Evolutionary conservation across 2,797 vertebrate species (phyloP).

Genomic region (Molossus alvarezi): DNA sequence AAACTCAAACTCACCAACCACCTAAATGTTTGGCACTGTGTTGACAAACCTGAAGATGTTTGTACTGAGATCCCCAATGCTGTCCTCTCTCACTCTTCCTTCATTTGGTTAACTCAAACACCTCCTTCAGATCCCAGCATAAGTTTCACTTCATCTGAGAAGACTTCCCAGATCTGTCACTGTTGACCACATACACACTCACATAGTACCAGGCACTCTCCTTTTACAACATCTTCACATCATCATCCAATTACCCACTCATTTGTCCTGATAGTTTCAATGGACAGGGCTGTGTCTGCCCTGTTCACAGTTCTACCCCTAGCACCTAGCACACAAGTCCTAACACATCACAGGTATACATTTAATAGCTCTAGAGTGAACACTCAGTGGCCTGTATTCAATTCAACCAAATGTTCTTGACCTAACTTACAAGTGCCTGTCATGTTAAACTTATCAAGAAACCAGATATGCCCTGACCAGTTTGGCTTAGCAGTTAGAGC

Average conservation of each 20-base stretch:
- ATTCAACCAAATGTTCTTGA: neutral
- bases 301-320: neutral
- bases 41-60: neutral
- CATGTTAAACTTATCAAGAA: slow-evolving; percentile 1
- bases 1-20: neutral
- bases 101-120: neutral
- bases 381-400: neutral
- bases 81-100: neutral
- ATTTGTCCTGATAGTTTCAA: neutral
- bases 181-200: neutral
- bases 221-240: neutral
- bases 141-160: neutral
- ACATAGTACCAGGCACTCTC: neutral
- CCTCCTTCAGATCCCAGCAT: neutral
- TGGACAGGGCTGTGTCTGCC: neutral
- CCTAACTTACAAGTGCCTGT: neutral
- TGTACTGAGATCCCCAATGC: neutral
- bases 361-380: neutral
- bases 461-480: neutral
- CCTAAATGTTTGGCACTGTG: neutral
- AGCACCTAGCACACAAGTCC: neutral
- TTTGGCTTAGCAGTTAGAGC: too few species aligned
- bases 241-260: neutral
- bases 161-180: neutral
- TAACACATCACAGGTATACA: neutral